Percentiles rank a stretch among this genome's conserved stretches.
phyloP scores from a whole-genome alignment of 2,797 vertebrate species.

The Spea hammondii region DNA sequence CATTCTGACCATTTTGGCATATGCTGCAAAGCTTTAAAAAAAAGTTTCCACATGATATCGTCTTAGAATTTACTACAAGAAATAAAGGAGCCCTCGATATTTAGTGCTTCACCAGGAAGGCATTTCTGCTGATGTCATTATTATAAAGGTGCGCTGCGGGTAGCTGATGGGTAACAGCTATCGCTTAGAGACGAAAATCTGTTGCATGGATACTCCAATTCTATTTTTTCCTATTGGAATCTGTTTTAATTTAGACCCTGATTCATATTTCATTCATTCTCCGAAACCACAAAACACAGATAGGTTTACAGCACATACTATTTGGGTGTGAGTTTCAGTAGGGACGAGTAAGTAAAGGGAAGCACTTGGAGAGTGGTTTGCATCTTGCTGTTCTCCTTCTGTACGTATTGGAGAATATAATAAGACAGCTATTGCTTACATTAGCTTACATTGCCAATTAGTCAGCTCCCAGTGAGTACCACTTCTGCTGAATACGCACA shows the following conservation, averaged over 20 bases:
- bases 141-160: slow-evolving; percentile 58
- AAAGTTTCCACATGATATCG: slow-evolving; percentile 68
- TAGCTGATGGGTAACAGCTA: slow-evolving; percentile 57
- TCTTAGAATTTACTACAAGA: slow-evolving; percentile 62
- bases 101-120: slow-evolving; percentile 53
- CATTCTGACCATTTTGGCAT: slow-evolving; percentile 71
- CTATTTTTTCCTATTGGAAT: slow-evolving; percentile 84
- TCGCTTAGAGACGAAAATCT: slow-evolving; percentile 67
- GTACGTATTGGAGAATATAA: background rate
- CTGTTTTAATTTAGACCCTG: slow-evolving; percentile 90
- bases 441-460: background rate
- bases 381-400: background rate
- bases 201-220: slow-evolving; percentile 75
- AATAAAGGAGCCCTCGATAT: slow-evolving; percentile 51
- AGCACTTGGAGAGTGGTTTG: slow-evolving; percentile 53
- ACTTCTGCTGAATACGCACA: background rate
- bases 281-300: slow-evolving; percentile 80
- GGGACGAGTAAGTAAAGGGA: slow-evolving; percentile 41
- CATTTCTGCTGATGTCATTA: slow-evolving; percentile 58
- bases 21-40: slow-evolving; percentile 54
- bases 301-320: slow-evolving; percentile 76
- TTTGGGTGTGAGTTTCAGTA: slow-evolving; percentile 57
- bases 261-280: slow-evolving; percentile 86
- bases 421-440: background rate
- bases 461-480: background rate